Base-by-base conservation (phyloP, 2,888 invertebrate species). In the Tineola bisselliella region DNA sequence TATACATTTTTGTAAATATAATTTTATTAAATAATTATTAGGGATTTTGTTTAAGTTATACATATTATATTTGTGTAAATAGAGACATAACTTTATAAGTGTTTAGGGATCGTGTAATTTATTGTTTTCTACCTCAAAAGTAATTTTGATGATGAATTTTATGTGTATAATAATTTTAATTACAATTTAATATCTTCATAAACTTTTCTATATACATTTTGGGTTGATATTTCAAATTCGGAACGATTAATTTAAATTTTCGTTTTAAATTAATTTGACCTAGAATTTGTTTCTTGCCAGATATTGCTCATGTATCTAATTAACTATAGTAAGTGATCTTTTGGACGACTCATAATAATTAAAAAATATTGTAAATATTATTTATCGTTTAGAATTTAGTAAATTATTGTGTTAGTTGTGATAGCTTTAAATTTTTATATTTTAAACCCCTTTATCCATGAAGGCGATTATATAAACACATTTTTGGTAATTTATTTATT, bases 61-160 rank as follows among this genome's bases (percentile, higher is more conserved):
- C 10, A 5, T 31, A 31, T 10, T 8, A 12, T 38, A 38, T 38
- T 38, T n/a, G 3, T 38, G 38, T 38, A 38, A 38, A 38, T 38
- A 38, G n/a, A 38, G 38, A 10, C 38, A n/a, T 38, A 12, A 38
- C 10, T 38, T 10, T n/a, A 10, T 38, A 38, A 38, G 19, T 54
- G 25, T 25, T 54, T 54, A 54, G 25, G 8, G 25, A 54, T 19
- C 25, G 25, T 70, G 68, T 60, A 19, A 44, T 54, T 62, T 70
- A 67, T 78, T 81, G 74, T 80, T 81, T 84, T 81, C 86, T 84
- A 86, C 86, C 86, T 86, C 86, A 84, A 71, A 71, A 72, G 70
- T 72, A 69, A 75, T 64, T 62, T 33, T 61, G 62, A 59, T 59
- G 59, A 56, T 25, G 6, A 2, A 38, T 48, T 13, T 61, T 15